phyloP scores from a whole-genome alignment of 2,888 invertebrate genomes.

The Tromatobia lineatoria region DNA sequence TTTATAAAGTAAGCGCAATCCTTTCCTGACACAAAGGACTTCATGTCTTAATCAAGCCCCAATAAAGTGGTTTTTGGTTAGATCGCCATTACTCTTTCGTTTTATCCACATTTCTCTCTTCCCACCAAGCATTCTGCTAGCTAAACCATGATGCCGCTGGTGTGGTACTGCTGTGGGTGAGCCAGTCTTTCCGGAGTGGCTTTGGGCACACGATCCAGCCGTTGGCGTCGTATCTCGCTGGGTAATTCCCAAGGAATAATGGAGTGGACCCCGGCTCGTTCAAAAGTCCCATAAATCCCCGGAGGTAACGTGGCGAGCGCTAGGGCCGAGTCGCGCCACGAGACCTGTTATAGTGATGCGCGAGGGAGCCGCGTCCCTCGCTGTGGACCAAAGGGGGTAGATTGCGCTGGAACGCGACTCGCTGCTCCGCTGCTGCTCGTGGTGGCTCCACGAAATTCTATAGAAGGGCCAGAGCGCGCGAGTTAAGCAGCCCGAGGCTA shows the following conservation, averaged over 20 bases:
- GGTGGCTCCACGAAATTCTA: constrained; percentile 62
- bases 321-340: constrained; percentile 36
- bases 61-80: constrained; percentile 37
- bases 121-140: constrained; percentile 7
- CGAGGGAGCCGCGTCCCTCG: constrained; percentile 16
- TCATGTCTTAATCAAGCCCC: constrained; percentile 31
- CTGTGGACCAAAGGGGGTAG: constrained; percentile 61
- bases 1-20: not conserved
- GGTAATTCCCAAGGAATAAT: constrained; percentile 80
- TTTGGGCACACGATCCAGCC: constrained; percentile 57
- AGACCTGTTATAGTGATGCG: constrained; percentile 33
- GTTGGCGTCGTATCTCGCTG: constrained; percentile 72
- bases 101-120: constrained; percentile 35
- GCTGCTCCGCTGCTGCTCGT: constrained; percentile 42
- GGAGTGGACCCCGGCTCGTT: constrained; percentile 78
- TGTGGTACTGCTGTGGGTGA: constrained; percentile 20
- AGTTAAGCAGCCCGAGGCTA: constrained; percentile 82
- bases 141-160: constrained; percentile 24
- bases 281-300: constrained; percentile 81
- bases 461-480: constrained; percentile 68
- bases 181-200: constrained; percentile 44
- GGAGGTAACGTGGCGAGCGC: constrained; percentile 70
- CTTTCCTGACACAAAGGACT: not conserved
- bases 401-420: constrained; percentile 50
- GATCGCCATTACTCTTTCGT: constrained; percentile 23